Percentiles rank a stretch among this genome's conserved stretches.
Evolutionary conservation across 1,140 invertebrate species (phyloP).

Genomic region (Bombus turneri): DNA sequence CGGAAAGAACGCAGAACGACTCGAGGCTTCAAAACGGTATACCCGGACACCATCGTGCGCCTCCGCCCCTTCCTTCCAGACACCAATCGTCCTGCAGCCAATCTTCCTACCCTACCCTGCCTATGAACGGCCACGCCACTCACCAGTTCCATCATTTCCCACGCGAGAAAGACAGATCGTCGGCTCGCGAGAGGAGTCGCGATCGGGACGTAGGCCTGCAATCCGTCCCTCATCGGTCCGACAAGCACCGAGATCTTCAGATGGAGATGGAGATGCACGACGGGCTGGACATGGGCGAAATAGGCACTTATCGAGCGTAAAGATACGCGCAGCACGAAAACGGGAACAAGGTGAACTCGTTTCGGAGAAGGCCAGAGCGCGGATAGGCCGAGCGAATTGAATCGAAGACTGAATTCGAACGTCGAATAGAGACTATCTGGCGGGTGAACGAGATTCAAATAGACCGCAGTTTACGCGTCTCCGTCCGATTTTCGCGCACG

Average conservation of each 20-base stretch:
- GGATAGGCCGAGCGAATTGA: constrained; percentile 30
- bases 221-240: constrained; percentile 52
- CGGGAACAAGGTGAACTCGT: not conserved
- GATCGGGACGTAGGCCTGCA: constrained; percentile 54
- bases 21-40: constrained; percentile 63
- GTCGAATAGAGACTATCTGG: not conserved
- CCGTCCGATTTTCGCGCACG: not conserved
- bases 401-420: constrained; percentile 38
- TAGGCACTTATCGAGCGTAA: constrained; percentile 72
- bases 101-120: constrained; percentile 74
- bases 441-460: not conserved
- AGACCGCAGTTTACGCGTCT: not conserved
- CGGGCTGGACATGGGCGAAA: constrained; percentile 58
- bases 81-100: constrained; percentile 71
- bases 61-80: constrained; percentile 69
- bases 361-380: not conserved
- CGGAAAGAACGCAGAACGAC: constrained; percentile 51
- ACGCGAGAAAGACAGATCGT: constrained; percentile 60
- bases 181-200: constrained; percentile 57
- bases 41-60: constrained; percentile 52
- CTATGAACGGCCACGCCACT: constrained; percentile 71
- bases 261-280: constrained; percentile 71
- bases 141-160: constrained; percentile 74
- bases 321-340: not conserved
- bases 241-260: constrained; percentile 63